Percentiles rank a stretch among this genome's conserved stretches.
These are phyloP conservation scores for Platycheirus rosarum DNA, from an alignment of 2,888 invertebrate species.

Conservation along the genomic window DNA sequence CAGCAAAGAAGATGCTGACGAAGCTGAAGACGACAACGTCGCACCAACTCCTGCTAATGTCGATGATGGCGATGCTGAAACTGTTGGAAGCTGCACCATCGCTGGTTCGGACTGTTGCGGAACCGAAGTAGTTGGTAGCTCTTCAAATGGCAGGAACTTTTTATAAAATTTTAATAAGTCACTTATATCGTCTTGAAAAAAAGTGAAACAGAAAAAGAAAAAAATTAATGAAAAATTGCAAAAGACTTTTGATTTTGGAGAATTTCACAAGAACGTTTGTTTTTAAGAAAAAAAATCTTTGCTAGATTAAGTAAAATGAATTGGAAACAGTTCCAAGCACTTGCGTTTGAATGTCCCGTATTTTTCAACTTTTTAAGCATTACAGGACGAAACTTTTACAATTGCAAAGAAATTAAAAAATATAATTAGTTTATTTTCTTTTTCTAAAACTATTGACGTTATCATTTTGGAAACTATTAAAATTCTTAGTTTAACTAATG, in stretches of 20 bases:
- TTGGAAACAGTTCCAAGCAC: no score
- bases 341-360: no score
- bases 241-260: conserved; percentile 11
- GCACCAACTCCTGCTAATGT: conserved; percentile 49
- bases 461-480: no score
- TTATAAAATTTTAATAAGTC: conserved; percentile 82
- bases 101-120: conserved; percentile 58
- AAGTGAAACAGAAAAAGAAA: conserved; percentile 3
- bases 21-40: conserved; percentile 34
- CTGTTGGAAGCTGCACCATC: conserved; percentile 43
- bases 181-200: conserved; percentile 81
- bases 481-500: no score
- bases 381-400: no score
- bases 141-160: conserved; percentile 79
- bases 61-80: conserved; percentile 38
- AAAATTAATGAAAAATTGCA: conserved; percentile 19
- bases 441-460: no score
- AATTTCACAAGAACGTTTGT: conserved; percentile 24
- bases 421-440: no score
- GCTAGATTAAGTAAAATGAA: no score
- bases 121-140: conserved; percentile 72
- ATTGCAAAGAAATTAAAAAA: no score
- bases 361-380: no score
- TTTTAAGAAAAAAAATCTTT: no score
- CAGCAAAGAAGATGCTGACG: conserved; percentile 39